Conservation (phyloP, 2,113 vertebrate genomes). For the Lichenostomus cassidix region DNA sequence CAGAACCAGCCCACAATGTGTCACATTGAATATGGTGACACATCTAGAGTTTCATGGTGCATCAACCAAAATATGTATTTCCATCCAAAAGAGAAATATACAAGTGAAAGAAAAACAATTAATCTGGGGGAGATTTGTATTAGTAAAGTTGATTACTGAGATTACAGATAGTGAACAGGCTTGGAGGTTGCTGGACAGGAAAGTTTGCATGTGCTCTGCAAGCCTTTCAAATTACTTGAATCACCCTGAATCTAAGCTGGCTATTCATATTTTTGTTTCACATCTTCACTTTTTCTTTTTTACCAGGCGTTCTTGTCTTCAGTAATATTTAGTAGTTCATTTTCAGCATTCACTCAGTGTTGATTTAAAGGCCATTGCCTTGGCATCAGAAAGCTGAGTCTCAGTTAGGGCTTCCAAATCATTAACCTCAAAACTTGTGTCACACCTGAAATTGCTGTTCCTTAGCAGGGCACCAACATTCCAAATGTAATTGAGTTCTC, state of each 20-base stretch:
- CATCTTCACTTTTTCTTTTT: neutral
- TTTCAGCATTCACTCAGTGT: neutral
- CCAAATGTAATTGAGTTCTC: slow-evolving; percentile 17
- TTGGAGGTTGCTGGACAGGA: neutral
- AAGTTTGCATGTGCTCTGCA: neutral
- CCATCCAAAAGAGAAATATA: neutral
- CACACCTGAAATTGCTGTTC: neutral
- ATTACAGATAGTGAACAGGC: neutral
- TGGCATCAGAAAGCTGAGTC: neutral
- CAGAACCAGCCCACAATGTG: neutral
- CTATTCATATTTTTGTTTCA: neutral
- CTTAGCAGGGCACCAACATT: neutral
- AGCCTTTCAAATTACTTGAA: neutral
- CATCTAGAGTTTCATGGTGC: neutral
- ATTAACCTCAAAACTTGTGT: neutral
- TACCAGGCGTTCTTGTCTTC: neutral
- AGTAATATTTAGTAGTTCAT: neutral
- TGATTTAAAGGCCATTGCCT: neutral
- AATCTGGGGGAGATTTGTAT: neutral
- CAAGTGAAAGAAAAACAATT: neutral
- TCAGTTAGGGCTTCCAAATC: neutral
- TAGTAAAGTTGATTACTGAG: neutral
- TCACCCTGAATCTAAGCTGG: neutral
- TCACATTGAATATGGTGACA: neutral
- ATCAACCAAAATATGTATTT: neutral